These are phyloP conservation scores for Botrylloides violaceus DNA, from an alignment of 23 tunicate genomes.

Conservation along the genomic window DNA sequence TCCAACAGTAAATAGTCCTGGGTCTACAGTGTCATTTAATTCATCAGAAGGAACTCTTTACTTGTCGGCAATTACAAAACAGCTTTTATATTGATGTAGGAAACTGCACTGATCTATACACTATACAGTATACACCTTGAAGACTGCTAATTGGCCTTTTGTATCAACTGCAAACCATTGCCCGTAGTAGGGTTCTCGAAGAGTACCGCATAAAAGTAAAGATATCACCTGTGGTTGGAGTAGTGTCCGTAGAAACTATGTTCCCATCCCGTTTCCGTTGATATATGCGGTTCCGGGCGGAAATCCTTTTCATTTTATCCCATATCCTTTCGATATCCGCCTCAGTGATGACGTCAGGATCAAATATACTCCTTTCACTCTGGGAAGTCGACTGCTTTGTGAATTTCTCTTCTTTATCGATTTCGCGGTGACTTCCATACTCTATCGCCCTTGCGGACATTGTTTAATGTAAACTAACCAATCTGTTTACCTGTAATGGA, in stretches of 20 bases:
- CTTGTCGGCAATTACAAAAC: no score
- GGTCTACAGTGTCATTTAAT: no score
- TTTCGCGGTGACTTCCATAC: background rate
- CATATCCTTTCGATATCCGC: slow-evolving; percentile 73
- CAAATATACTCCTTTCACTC: slow-evolving; percentile 11
- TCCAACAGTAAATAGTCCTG: no score
- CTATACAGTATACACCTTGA: background rate
- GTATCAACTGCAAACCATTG: background rate
- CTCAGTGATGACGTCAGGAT: slow-evolving; percentile 43
- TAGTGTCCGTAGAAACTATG: slow-evolving; percentile 47
- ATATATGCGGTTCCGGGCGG: slow-evolving; percentile 12
- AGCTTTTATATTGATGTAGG: no score
- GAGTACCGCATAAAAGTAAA: no score
- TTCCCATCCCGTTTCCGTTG: slow-evolving; percentile 4
- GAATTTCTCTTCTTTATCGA: background rate
- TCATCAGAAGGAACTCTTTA: no score
- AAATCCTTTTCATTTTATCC: slow-evolving; percentile 28
- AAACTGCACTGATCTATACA: no score
- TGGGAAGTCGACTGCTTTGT: background rate
- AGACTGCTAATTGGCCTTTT: background rate
- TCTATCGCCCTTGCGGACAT: background rate
- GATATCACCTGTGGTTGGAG: slow-evolving; percentile 72
- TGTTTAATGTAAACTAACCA: background rate
- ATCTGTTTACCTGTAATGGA: background rate
- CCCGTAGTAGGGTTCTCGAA: background rate